phyloP scores from a whole-genome alignment of 2,888 invertebrate genomes.

The Drosophila fulvimacula region DNA sequence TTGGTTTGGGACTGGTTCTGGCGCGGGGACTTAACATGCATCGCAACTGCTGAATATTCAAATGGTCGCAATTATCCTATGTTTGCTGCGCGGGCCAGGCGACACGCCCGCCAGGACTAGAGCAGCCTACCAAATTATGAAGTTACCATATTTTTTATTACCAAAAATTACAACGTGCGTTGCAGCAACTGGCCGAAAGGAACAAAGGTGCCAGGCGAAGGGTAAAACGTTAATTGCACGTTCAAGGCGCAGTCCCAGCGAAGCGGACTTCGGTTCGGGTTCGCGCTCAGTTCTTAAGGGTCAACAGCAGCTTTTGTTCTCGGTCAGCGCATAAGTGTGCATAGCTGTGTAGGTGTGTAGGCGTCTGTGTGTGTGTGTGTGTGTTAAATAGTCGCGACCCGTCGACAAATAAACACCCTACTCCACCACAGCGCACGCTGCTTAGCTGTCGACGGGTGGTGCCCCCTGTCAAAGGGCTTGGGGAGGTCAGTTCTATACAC shows the following conservation, averaged over 20 bases:
- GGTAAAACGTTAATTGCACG: slow-evolving; percentile 47
- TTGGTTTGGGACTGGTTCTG: neutral
- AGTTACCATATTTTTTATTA: slow-evolving; percentile 74
- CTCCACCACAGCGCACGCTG: slow-evolving; percentile 2
- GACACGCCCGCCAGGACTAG: slow-evolving; percentile 47
- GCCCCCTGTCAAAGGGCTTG: neutral
- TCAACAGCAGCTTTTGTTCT: slow-evolving; percentile 63
- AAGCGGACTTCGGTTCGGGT: neutral
- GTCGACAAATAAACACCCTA: slow-evolving; percentile 76
- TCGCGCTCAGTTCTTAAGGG: slow-evolving; percentile 36
- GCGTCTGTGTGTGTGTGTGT: slow-evolving; percentile 32
- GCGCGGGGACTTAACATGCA: neutral
- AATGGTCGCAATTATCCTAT: slow-evolving; percentile 65
- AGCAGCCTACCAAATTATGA: slow-evolving; percentile 67
- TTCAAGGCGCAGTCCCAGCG: slow-evolving; percentile 13
- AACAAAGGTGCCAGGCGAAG: slow-evolving; percentile 40
- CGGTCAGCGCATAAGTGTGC: slow-evolving; percentile 26
- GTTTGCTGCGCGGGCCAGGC: slow-evolving; percentile 28
- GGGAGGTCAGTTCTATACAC: neutral
- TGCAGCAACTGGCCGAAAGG: slow-evolving; percentile 31
- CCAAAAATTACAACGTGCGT: slow-evolving; percentile 80
- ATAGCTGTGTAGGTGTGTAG: slow-evolving; percentile 27
- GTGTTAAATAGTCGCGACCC: slow-evolving; percentile 50
- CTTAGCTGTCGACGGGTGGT: slow-evolving; percentile 16
- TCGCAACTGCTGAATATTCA: slow-evolving; percentile 60